These are phyloP conservation scores for Tolypeutes matacus DNA, from an alignment of 2,797 vertebrate species.

Conservation along the genomic window DNA sequence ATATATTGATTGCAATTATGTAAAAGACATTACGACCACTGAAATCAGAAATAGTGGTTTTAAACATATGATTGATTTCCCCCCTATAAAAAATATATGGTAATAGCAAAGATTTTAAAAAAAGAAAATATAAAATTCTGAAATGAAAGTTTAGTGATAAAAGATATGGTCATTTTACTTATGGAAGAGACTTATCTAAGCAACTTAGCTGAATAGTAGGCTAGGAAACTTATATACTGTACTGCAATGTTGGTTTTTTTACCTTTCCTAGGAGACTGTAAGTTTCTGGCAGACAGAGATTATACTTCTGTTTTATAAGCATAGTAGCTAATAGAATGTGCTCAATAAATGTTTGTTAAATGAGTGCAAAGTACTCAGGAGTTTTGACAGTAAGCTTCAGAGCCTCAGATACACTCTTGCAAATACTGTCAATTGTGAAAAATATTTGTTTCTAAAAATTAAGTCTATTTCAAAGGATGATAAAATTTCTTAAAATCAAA, in stretches of 20 bases:
- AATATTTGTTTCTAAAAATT: constrained; percentile 8
- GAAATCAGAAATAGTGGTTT: background rate
- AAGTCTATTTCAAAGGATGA: constrained; percentile 8
- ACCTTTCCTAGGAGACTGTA: background rate
- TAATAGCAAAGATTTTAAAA: background rate
- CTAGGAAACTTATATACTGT: background rate
- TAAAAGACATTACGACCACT: constrained; percentile 5
- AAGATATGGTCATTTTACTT: background rate
- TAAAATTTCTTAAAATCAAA: background rate
- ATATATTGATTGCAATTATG: background rate
- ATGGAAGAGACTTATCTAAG: background rate
- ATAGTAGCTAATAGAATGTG: background rate
- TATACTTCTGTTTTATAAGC: background rate
- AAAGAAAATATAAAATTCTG: background rate
- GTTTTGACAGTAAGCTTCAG: background rate
- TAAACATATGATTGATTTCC: background rate
- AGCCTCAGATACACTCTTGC: background rate
- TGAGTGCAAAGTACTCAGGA: background rate
- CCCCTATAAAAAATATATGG: background rate
- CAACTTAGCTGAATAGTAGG: background rate
- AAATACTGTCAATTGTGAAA: constrained; percentile 17
- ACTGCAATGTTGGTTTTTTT: background rate
- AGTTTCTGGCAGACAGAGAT: background rate
- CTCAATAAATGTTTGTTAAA: background rate
- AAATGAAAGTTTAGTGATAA: background rate